These are phyloP conservation scores for Carpatolechia fugitivella DNA, from an alignment of 2,888 invertebrate species.

Conservation along the genomic window DNA sequence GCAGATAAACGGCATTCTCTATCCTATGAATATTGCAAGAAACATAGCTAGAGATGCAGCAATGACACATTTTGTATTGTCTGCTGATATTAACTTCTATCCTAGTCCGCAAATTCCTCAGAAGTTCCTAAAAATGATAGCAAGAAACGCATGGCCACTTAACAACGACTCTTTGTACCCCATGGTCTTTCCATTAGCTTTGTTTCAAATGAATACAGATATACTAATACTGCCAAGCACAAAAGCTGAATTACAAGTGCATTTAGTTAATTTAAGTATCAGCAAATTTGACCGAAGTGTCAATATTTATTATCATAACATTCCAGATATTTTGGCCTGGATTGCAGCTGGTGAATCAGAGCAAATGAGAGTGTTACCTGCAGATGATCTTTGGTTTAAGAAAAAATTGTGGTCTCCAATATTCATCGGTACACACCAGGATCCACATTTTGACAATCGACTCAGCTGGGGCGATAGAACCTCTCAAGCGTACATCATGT, in stretches of 20 bases:
- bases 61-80: not conserved
- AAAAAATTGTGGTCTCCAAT: not conserved
- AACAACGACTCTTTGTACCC: not conserved
- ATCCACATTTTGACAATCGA: not conserved
- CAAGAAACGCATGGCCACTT: not conserved
- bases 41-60: not conserved
- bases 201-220: not conserved
- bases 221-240: not conserved
- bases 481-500: not conserved
- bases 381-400: not conserved
- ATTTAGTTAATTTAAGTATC: not conserved
- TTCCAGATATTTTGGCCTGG: not conserved
- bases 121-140: not conserved
- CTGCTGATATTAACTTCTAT: not conserved
- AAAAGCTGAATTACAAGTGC: not conserved
- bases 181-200: not conserved
- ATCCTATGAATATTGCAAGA: not conserved
- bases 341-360: not conserved
- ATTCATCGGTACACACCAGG: not conserved
- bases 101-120: not conserved
- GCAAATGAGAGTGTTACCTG: not conserved
- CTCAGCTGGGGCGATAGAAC: not conserved
- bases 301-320: not conserved
- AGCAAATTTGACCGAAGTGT: not conserved
- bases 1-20: not conserved